These are phyloP conservation scores for Tetropium fuscum DNA, from an alignment of 2,888 invertebrate species.

Conservation along the genomic window DNA sequence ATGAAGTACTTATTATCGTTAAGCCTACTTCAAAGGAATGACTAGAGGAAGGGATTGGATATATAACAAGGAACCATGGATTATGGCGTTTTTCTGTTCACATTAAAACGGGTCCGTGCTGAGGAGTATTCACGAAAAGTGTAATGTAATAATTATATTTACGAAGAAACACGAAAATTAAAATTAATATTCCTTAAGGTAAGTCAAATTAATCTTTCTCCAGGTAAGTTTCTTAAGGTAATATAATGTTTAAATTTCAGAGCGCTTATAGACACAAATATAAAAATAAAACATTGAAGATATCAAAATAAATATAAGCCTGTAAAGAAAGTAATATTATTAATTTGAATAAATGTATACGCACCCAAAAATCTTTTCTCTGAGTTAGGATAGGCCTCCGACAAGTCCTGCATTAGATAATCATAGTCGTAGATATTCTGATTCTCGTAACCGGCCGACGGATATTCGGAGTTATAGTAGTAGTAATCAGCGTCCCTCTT, in stretches of 20 bases:
- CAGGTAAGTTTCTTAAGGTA: no score
- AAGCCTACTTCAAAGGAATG: neutral
- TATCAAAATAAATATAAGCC: no score
- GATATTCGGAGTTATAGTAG: constrained; percentile 66
- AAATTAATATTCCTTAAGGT: constrained; percentile 1
- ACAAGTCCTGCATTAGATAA: constrained; percentile 70
- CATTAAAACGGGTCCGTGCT: no score
- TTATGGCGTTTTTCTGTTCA: no score
- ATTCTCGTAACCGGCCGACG: constrained; percentile 67
- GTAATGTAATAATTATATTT: neutral
- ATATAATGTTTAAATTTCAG: no score
- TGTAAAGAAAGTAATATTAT: no score
- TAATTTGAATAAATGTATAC: no score
- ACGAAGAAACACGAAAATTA: constrained; percentile 1
- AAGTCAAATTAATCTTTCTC: neutral
- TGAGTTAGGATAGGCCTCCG: constrained; percentile 58
- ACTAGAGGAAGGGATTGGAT: neutral
- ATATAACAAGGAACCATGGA: neutral
- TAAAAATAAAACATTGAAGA: no score
- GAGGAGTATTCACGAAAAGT: neutral
- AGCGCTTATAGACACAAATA: no score
- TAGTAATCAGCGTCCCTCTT: constrained; percentile 70
- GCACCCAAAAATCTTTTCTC: constrained; percentile 84
- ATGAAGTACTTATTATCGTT: neutral
- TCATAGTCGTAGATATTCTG: constrained; percentile 71